Evolutionary conservation across 2,113 vertebrate species (phyloP).

Genomic region (Chaenocephalus aceratus): DNA sequence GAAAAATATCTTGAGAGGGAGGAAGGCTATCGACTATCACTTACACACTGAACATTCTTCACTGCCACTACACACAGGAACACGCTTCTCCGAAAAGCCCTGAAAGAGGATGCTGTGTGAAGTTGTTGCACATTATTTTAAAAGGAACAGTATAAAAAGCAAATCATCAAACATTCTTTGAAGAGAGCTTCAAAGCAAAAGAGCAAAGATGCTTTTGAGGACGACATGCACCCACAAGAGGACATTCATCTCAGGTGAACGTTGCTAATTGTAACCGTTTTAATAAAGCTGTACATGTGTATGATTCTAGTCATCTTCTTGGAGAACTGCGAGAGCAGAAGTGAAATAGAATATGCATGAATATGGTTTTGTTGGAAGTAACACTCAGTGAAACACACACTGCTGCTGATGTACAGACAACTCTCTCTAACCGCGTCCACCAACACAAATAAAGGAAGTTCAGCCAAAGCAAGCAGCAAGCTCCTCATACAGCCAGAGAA

Average conservation of each 20-base stretch:
- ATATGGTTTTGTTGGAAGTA: conserved; percentile 9
- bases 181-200: conserved; percentile 66
- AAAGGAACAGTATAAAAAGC: conserved; percentile 56
- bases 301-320: conserved; percentile 1
- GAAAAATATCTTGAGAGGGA: conserved; percentile 48
- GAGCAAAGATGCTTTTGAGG: conserved; percentile 55
- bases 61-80: conserved; percentile 25
- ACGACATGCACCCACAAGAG: conserved; percentile 27
- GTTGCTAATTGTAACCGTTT: conserved; percentile 41
- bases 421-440: neutral
- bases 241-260: conserved; percentile 38
- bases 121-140: conserved; percentile 46
- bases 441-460: neutral
- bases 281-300: conserved; percentile 32
- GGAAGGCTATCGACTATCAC: conserved; percentile 49
- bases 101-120: conserved; percentile 41
- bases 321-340: conserved; percentile 3
- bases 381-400: conserved; percentile 6
- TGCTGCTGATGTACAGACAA: neutral
- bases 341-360: conserved; percentile 20
- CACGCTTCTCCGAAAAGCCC: conserved; percentile 31
- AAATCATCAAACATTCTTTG: conserved; percentile 68
- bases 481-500: neutral
- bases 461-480: neutral
- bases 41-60: conserved; percentile 65